phyloP scores from a whole-genome alignment of 2,797 vertebrate genomes.

The Trachurus trachurus region DNA sequence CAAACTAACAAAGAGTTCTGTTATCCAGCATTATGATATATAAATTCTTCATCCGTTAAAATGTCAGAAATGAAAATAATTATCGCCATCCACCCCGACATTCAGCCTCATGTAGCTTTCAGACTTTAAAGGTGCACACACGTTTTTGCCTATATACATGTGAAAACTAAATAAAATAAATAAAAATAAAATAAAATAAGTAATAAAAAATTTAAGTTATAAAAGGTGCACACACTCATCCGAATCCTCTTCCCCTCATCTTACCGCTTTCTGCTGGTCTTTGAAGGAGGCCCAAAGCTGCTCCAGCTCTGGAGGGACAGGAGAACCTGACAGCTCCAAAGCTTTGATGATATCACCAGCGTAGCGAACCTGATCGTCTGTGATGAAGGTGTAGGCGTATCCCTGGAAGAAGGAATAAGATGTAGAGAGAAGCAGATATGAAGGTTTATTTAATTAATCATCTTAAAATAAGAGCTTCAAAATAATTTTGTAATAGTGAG shows the following conservation, averaged over 20 bases:
- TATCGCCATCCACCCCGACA: no score
- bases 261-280: conserved; percentile 97
- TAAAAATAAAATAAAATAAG: no score
- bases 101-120: not conserved
- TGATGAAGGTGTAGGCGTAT: conserved; percentile 97
- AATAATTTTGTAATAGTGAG: no score
- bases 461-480: no score
- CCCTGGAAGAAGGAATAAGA: conserved; percentile 83
- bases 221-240: no score
- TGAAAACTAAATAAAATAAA: no score
- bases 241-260: conserved; percentile 32
- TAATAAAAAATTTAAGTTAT: no score
- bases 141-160: no score
- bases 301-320: conserved; percentile 93
- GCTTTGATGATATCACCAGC: conserved; percentile 99
- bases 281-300: conserved; percentile 97
- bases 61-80: not conserved
- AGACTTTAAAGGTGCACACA: not conserved
- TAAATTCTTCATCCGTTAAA: not conserved
- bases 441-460: no score
- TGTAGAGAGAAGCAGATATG: not conserved
- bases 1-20: no score
- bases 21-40: not conserved
- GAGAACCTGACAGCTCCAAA: conserved; percentile 92
- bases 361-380: conserved; percentile 95